Evolutionary conservation across 1,140 invertebrate genomes (phyloP), one percentile per base, ranked within the genome.

Genomic region (Asobara japonica): DNA sequence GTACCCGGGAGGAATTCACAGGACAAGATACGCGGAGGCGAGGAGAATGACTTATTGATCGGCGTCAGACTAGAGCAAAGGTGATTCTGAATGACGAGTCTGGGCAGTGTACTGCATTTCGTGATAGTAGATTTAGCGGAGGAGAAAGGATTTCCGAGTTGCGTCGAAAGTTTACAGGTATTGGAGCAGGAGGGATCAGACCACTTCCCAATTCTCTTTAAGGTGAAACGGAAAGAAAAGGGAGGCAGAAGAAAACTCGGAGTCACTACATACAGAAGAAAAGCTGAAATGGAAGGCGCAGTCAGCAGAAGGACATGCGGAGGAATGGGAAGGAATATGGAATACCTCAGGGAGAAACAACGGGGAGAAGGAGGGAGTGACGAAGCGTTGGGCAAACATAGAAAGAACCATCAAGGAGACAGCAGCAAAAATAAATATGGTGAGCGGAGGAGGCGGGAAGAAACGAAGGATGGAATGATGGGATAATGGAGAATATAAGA

Each of bases 401-500:
- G 22, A 20, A 11, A 22, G 22, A 22, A 22, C 48, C 18, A 51
- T 69, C 0, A 69, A 61, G 3, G n/a, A 38, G 1, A 71, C 68
- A 64, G 71, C 64, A 51, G 38, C 29, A 36, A 60, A 60, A 31
- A 36, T 22, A 68, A 64, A 67, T 69, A 13, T 75, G 74, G 70
- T 62, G 41, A 51, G 18, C 64, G 3, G 27, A 11, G 13, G 56
- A 65, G 30, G 65, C 27, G 31, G 41, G 56, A 10, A 62, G 27
- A 22, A 66, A 51, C 60, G 13, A 60, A 7, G 20, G 13, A 7
- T 18, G 64, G 20, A 73, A 60, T 33, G 8, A 71, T 3, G 64
- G 70, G 27, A 30, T 71, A 18, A 56, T 56, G 38, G 68, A 69
- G 25, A 25, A 29, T 16, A 68, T 56, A 45, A 22, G 22, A 22